phyloP scores from a whole-genome alignment of 2,113 vertebrate species.

The Cynopterus brachyotis region DNA sequence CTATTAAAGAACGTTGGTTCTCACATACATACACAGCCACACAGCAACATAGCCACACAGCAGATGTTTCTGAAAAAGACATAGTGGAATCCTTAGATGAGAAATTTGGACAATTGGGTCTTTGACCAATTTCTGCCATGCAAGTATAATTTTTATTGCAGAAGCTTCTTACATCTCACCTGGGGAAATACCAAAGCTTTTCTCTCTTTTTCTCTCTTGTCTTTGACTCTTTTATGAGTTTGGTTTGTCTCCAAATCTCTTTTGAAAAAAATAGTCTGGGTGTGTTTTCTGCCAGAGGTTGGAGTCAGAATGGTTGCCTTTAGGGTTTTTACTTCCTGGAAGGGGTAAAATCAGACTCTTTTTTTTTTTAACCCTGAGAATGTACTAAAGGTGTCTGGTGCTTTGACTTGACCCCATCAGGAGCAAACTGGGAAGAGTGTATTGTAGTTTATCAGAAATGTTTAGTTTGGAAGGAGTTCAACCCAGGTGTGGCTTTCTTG shows the following conservation, averaged over 20 bases:
- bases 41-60: not conserved
- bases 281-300: not conserved
- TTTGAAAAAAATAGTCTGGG: not conserved
- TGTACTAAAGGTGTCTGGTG: not conserved
- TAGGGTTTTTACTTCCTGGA: not conserved
- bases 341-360: not conserved
- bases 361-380: not conserved
- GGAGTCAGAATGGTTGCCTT: not conserved
- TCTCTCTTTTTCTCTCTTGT: not conserved
- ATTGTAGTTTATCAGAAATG: not conserved
- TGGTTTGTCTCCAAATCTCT: slow-evolving; percentile 38
- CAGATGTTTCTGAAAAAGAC: not conserved
- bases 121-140: not conserved
- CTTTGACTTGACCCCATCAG: not conserved
- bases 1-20: not conserved
- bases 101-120: not conserved
- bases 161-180: slow-evolving; percentile 4
- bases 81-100: not conserved
- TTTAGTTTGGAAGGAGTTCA: not conserved
- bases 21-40: not conserved
- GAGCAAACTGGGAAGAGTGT: not conserved
- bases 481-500: not conserved
- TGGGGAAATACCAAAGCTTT: slow-evolving; percentile 38
- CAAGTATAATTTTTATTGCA: not conserved
- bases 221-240: slow-evolving; percentile 17